Conservation (phyloP, 1,140 invertebrate genomes). For the Neocloeon triangulifer region DNA sequence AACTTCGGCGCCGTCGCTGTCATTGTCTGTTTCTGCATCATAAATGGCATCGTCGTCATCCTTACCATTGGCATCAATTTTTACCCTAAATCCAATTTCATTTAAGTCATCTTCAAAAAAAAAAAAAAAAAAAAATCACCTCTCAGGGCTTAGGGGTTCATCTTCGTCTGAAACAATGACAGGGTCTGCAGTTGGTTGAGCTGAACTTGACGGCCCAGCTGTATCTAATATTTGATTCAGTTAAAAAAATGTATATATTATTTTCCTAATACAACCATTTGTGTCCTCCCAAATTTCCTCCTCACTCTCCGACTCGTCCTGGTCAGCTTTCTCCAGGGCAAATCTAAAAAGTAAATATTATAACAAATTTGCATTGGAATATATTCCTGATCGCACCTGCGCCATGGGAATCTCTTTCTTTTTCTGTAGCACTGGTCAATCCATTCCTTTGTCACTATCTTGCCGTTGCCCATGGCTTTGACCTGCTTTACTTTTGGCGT, state of each 20-base stretch:
- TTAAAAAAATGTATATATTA: too few relatives aligned
- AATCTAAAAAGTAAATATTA: constrained; percentile 9
- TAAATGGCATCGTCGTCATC: not conserved
- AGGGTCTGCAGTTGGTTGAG: not conserved
- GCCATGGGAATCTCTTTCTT: constrained; percentile 45
- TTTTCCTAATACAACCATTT: not conserved
- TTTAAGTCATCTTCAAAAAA: not conserved
- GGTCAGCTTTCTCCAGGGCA: constrained; percentile 12
- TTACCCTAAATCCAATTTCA: too few relatives aligned
- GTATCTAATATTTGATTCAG: too few relatives aligned
- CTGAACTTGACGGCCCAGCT: not conserved
- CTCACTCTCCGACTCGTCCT: constrained; percentile 13
- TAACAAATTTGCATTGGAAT: constrained; percentile 1
- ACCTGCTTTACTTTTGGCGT: constrained; percentile 70
- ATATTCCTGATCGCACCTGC: constrained; percentile 21
- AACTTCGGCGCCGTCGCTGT: constrained; percentile 1
- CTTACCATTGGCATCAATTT: not conserved
- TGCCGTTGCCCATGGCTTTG: constrained; percentile 32
- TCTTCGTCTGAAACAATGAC: not conserved
- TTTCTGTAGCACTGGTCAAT: constrained; percentile 38
- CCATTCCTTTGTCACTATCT: constrained; percentile 56
- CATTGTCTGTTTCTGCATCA: constrained; percentile 3
- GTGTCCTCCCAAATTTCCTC: constrained; percentile 15
- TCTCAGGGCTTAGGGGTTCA: too few relatives aligned
- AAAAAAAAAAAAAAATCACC: too few relatives aligned